Base-by-base conservation (phyloP, 37 sponge, comb jelly and placozoan species). In the Halisarca cf. caerulea region DNA sequence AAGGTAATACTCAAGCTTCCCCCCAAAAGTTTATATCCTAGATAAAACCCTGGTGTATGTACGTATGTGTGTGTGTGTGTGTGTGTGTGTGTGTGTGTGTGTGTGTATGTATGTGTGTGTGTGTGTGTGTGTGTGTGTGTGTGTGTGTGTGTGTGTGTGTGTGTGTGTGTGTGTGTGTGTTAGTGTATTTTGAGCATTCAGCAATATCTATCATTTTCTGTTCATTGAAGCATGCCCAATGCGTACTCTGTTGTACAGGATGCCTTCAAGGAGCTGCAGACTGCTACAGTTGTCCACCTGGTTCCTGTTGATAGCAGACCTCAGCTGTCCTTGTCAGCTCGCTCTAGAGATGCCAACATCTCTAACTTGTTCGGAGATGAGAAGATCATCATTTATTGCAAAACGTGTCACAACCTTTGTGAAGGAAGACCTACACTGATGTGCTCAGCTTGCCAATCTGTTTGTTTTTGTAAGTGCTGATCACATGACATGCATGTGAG, bases 341-440 rank as follows among this genome's bases (percentile, higher is more conserved):
- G 44, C 36, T 20, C 18, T 6, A 74, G 44, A 37, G 45, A 9
- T 1, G 42, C 24, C 2, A 2, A 1, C 18, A 1, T 34, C 1
- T 3, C 35, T 3, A 2, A 6, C 35, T 3, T 68, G 69, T 68
- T 68, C 4, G 35, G 35, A 4, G 69, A 68, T 8, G 35, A 68
- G 69, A 34, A 68, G 15, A 28, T 68, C 2, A 7, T 68, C 28
- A 74, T 74, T 4, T 74, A 25, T 44, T 74, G 77, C 77, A 74
- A 74, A 37, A 44, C 44, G 11, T 74, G 77, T 41, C 9, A 40
- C 44, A 41, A 20, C 24, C 17, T 74, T 17, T 42, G 18, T 4
- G 38, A 4, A 36, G 77, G 77, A 2, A 37, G 77, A 41, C 77
- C 77, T 14, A 23, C 36, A 17, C 44, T 74, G 9, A 4, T 37